Conservation (phyloP, 2,888 invertebrate genomes). For the Aspidiotus destructor region DNA sequence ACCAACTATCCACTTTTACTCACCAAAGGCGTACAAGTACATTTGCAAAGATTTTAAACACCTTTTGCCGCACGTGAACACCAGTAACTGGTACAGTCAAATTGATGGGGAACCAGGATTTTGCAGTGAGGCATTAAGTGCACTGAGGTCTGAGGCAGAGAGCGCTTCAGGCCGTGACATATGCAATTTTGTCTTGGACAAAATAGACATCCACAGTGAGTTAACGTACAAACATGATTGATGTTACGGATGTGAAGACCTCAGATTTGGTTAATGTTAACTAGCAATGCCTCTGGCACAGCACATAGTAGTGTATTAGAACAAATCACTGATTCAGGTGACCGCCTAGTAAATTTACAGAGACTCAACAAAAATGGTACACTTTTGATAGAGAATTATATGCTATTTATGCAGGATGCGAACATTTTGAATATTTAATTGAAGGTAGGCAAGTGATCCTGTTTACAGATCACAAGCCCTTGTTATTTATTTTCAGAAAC, state of each 20-base stretch:
- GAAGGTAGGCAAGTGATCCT: constrained; percentile 29
- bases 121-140: not conserved
- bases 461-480: constrained; percentile 16
- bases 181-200: not conserved
- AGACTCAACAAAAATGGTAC: constrained; percentile 9
- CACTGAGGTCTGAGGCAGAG: not conserved
- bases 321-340: not conserved
- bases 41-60: not conserved
- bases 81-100: not conserved
- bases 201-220: not conserved
- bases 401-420: not conserved
- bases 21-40: not conserved
- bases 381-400: constrained; percentile 5
- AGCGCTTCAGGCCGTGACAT: not conserved
- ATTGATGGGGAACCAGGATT: not conserved
- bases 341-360: not conserved
- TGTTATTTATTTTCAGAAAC: not conserved
- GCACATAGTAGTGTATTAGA: not conserved
- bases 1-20: not conserved
- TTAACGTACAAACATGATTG: not conserved
- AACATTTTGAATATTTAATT: constrained; percentile 39
- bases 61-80: not conserved
- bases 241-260: not conserved
- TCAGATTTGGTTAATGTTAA: not conserved
- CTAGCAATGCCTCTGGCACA: not conserved